A percentile compares a stretch with the other conserved stretches of the same genome.
These are phyloP conservation scores for Nannospalax galili DNA, from an alignment of 2,113 vertebrate genomes.

Conservation along the genomic window DNA sequence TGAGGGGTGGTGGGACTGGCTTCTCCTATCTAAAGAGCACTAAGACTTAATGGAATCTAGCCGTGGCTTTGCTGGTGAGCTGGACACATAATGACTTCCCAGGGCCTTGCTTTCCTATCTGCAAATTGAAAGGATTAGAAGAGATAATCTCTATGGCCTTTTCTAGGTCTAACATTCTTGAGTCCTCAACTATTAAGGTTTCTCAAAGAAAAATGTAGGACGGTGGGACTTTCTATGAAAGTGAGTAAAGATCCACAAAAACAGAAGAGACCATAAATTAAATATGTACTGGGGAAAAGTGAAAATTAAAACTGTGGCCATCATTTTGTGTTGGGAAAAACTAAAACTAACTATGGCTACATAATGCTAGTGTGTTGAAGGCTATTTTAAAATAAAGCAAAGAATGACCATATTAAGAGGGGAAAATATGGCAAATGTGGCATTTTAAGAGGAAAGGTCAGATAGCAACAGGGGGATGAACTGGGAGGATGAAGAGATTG, in stretches of 20 bases:
- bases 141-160: neutral
- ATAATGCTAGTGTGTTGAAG: neutral
- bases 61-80: neutral
- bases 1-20: neutral
- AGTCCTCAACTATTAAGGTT: conserved; percentile 10
- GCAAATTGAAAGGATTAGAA: neutral
- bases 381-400: conserved; percentile 38
- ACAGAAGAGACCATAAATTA: neutral
- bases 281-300: neutral
- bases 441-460: conserved; percentile 20
- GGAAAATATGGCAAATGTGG: neutral
- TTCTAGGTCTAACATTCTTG: conserved; percentile 1
- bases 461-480: neutral
- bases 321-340: neutral
- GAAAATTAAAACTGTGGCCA: neutral
- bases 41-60: neutral
- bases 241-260: conserved; percentile 33
- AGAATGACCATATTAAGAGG: neutral
- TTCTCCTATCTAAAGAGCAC: neutral
- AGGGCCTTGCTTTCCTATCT: neutral
- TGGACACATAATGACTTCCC: neutral
- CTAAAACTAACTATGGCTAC: neutral
- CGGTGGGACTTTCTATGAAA: neutral
- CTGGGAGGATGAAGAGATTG: neutral
- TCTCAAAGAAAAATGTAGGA: conserved; percentile 16